phyloP scores from a whole-genome alignment of 2,113 vertebrate genomes.

The Triplophysa rosa region DNA sequence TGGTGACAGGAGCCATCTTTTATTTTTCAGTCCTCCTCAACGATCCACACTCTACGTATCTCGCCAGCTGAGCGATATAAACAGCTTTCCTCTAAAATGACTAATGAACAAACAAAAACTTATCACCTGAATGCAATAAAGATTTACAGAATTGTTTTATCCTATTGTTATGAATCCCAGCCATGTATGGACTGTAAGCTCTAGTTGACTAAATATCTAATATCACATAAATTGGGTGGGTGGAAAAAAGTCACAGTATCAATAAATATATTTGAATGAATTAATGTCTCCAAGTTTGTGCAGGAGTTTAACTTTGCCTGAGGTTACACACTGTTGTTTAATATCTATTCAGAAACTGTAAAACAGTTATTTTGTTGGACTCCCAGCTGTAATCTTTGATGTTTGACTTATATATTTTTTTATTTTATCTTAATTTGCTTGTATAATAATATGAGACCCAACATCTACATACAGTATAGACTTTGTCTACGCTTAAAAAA shows the following conservation, averaged over 20 bases:
- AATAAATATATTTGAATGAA: background rate
- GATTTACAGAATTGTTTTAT: background rate
- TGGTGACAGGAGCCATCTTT: slow-evolving; percentile 50
- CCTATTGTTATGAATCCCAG: background rate
- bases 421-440: background rate
- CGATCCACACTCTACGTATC: slow-evolving; percentile 2
- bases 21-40: slow-evolving; percentile 12
- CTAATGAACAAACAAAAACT: slow-evolving; percentile 32
- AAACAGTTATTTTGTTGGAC: background rate
- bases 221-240: background rate
- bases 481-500: background rate
- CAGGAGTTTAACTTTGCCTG: slow-evolving; percentile 26
- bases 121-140: slow-evolving; percentile 35
- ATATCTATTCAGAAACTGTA: background rate
- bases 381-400: background rate
- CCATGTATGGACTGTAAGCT: background rate
- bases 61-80: slow-evolving; percentile 3
- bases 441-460: background rate
- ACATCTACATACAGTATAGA: background rate
- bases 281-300: background rate
- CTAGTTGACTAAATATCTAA: background rate
- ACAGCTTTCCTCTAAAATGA: slow-evolving; percentile 29
- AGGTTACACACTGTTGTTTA: background rate
- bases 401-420: background rate
- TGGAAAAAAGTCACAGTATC: background rate